Conservation (phyloP, 2,888 invertebrate species). For the Pristionchus japonicus region DNA sequence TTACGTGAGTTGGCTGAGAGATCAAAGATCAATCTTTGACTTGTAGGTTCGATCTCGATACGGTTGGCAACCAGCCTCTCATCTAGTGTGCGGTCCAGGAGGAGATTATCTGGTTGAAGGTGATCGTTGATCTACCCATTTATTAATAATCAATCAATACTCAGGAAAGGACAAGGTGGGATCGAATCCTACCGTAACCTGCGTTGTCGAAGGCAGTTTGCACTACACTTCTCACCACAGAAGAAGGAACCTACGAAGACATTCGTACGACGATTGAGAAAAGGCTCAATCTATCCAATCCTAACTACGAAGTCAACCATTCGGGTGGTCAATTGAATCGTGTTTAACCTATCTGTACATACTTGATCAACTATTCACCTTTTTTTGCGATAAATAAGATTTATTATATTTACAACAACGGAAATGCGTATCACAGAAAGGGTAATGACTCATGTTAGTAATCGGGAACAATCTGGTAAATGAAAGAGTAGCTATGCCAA, state of each 20-base stretch:
- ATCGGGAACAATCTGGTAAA: not conserved
- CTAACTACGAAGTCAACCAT: not conserved
- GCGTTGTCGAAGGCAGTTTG: not conserved
- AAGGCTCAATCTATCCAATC: not conserved
- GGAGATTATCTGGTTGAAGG: constrained; percentile 43
- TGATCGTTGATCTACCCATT: not conserved
- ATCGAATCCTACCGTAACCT: constrained; percentile 20
- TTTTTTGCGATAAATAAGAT: not conserved
- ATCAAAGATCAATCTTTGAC: not conserved
- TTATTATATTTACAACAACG: constrained; percentile 4
- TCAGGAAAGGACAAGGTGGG: constrained; percentile 33
- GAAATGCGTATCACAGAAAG: constrained; percentile 11
- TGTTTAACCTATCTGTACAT: constrained; percentile 37
- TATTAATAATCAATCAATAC: not conserved
- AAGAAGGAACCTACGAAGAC: not conserved
- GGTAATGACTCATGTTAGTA: constrained; percentile 33
- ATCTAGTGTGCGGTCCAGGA: constrained; percentile 38
- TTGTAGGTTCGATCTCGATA: constrained; percentile 26
- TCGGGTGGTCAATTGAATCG: not conserved
- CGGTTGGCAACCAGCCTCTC: constrained; percentile 43
- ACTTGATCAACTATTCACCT: not conserved
- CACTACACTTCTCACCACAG: not conserved
- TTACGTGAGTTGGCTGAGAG: constrained; percentile 2
- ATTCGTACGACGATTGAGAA: not conserved
- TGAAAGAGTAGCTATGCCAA: not conserved